A percentile compares a stretch with the other conserved stretches of the same genome.
These are phyloP conservation scores for Ellobius talpinus DNA, from an alignment of 2,113 vertebrate species.

Conservation along the genomic window DNA sequence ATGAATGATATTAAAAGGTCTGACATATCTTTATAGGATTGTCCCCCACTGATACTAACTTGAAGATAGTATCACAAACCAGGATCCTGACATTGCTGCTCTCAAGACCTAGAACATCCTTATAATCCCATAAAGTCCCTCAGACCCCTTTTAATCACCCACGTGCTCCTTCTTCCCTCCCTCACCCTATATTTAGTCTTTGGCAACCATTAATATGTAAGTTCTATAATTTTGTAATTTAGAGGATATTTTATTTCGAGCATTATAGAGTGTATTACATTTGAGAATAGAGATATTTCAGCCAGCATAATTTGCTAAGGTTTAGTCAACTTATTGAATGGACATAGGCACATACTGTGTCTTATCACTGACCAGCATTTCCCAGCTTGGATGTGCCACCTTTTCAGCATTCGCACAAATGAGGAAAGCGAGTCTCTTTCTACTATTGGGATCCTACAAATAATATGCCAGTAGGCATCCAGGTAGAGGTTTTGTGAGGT, in stretches of 20 bases:
- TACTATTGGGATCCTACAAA: neutral
- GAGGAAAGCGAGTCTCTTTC: neutral
- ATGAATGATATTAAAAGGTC: neutral
- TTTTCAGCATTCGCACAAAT: neutral
- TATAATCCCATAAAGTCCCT: neutral
- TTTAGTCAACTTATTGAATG: neutral
- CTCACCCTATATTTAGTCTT: neutral
- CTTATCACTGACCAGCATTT: neutral
- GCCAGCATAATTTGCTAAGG: neutral
- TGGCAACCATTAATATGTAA: neutral
- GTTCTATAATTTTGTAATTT: neutral
- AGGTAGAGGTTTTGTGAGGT: neutral
- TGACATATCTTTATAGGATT: neutral
- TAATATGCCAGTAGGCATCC: neutral
- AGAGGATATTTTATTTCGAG: neutral
- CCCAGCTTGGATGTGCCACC: rapidly evolving
- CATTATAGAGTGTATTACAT: neutral
- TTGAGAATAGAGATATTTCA: neutral
- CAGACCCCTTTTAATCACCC: neutral
- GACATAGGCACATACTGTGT: neutral
- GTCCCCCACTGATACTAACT: neutral
- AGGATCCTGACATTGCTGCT: neutral
- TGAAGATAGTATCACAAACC: neutral
- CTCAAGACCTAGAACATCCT: neutral
- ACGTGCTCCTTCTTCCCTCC: neutral